Percentiles rank a stretch among this genome's conserved stretches.
Evolutionary conservation across 2,797 vertebrate species (phyloP).

Genomic region (Pseudopleuronectes americanus): DNA sequence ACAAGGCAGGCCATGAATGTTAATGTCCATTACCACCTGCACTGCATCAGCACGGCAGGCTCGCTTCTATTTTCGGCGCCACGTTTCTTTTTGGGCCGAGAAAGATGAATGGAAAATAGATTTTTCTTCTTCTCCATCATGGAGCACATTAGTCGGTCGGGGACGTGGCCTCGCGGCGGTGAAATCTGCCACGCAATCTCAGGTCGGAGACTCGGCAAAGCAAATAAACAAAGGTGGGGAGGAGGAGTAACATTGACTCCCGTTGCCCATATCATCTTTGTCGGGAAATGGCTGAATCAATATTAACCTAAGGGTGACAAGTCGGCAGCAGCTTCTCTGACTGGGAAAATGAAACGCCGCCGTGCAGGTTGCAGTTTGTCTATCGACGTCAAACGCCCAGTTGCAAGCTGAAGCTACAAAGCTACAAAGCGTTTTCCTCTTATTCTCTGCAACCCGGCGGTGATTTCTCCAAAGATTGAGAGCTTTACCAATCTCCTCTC

Average conservation of each 20-base stretch:
- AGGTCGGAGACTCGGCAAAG: slow-evolving; percentile 20
- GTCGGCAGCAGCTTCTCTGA: slow-evolving; percentile 29
- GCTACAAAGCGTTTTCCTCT: slow-evolving; percentile 24
- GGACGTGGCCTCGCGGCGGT: slow-evolving; percentile 8
- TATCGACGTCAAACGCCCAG: slow-evolving; percentile 36
- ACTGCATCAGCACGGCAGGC: slow-evolving; percentile 47
- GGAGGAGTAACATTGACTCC: slow-evolving; percentile 45
- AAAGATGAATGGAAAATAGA: slow-evolving; percentile 52
- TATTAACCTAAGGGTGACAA: slow-evolving; percentile 37
- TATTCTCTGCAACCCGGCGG: slow-evolving; percentile 33
- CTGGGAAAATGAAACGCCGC: slow-evolving; percentile 43
- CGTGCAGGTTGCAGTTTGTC: slow-evolving; percentile 29
- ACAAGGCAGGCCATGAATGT: slow-evolving; percentile 50
- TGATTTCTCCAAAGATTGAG: slow-evolving; percentile 45
- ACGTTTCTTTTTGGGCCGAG: slow-evolving; percentile 32
- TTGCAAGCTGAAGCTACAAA: slow-evolving; percentile 17
- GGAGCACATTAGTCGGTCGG: slow-evolving; percentile 9
- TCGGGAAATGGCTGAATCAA: slow-evolving; percentile 48
- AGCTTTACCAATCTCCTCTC: slow-evolving; percentile 48
- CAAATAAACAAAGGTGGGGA: slow-evolving; percentile 40
- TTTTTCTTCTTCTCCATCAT: slow-evolving; percentile 29
- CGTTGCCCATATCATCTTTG: slow-evolving; percentile 31
- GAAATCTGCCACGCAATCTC: slow-evolving; percentile 17
- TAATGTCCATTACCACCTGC: slow-evolving; percentile 55
- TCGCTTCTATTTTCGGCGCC: slow-evolving; percentile 8